Percentiles rank a stretch among this genome's conserved stretches.
phyloP scores from a whole-genome alignment of 2,113 vertebrate genomes.

The Plotosus lineatus region DNA sequence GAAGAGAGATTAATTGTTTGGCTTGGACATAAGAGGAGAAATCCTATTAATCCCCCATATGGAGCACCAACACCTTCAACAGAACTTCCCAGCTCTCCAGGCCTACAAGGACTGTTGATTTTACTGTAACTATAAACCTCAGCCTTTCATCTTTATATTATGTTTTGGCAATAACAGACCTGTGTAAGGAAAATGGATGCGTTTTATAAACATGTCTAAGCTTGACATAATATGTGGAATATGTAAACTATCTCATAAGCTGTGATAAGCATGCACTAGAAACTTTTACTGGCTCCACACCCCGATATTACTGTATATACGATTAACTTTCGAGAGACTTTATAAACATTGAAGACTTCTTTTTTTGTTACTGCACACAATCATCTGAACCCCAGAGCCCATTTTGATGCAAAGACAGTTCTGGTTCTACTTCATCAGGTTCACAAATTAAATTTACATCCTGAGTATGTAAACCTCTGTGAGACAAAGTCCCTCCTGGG shows the following conservation, averaged over 20 bases:
- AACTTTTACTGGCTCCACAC: neutral
- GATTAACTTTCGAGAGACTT: neutral
- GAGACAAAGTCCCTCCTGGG: too few relatives aligned
- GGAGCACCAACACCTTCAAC: conserved; percentile 51
- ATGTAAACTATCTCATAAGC: conserved; percentile 37
- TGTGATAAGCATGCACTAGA: neutral
- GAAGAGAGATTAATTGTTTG: conserved; percentile 56
- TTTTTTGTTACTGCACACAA: too few relatives aligned
- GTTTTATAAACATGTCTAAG: conserved; percentile 21
- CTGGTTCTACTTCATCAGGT: too few relatives aligned
- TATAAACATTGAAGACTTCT: neutral
- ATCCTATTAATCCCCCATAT: conserved; percentile 53
- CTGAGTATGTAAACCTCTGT: too few relatives aligned
- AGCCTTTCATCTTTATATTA: conserved; percentile 50
- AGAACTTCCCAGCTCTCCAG: conserved; percentile 40
- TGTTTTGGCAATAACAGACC: conserved; percentile 36
- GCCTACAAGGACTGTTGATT: conserved; percentile 43
- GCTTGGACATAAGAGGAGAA: conserved; percentile 49
- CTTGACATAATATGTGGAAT: conserved; percentile 27
- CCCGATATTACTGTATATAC: too few relatives aligned
- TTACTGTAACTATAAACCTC: conserved; percentile 47
- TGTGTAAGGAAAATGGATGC: conserved; percentile 40
- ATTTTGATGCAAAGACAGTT: too few relatives aligned
- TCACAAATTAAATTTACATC: too few relatives aligned
- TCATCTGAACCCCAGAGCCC: too few relatives aligned